A percentile compares a stretch with the other conserved stretches of the same genome.
phyloP scores from a whole-genome alignment of 2,113 vertebrate genomes.

The Thalassarche chlororhynchos region DNA sequence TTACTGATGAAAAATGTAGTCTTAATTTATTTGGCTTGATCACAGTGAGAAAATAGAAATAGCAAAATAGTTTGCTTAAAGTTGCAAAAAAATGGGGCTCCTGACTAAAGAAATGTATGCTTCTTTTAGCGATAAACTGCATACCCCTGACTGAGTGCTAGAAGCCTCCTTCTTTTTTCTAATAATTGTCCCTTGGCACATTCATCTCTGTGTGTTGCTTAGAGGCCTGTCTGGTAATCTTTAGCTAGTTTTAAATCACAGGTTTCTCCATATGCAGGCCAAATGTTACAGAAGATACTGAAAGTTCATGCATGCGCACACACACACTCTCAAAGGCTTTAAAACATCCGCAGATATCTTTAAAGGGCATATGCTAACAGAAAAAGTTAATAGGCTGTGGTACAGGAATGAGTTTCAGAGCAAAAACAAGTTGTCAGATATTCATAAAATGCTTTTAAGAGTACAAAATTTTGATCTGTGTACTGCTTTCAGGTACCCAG shows the following conservation, averaged over 20 bases:
- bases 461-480: background rate
- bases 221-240: conserved; percentile 68
- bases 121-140: conserved; percentile 27
- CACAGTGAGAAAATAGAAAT: background rate
- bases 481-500: background rate
- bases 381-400: background rate
- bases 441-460: background rate
- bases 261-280: conserved; percentile 71
- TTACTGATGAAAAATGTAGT: background rate
- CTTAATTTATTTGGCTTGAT: background rate
- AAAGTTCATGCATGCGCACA: background rate
- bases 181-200: conserved; percentile 43
- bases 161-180: conserved; percentile 23
- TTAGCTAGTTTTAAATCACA: conserved; percentile 71
- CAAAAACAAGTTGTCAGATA: background rate
- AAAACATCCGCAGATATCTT: background rate
- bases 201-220: conserved; percentile 57
- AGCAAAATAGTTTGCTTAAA: background rate
- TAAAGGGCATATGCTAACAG: conserved; percentile 14
- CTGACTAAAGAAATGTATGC: background rate
- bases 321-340: conserved; percentile 15
- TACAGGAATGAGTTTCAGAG: background rate
- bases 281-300: conserved; percentile 72
- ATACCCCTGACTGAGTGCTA: background rate
- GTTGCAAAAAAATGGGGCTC: background rate